A percentile compares a stretch with the other conserved stretches of the same genome.
phyloP scores from a whole-genome alignment of 2,797 vertebrate genomes.

The Lycodopsis pacificus region DNA sequence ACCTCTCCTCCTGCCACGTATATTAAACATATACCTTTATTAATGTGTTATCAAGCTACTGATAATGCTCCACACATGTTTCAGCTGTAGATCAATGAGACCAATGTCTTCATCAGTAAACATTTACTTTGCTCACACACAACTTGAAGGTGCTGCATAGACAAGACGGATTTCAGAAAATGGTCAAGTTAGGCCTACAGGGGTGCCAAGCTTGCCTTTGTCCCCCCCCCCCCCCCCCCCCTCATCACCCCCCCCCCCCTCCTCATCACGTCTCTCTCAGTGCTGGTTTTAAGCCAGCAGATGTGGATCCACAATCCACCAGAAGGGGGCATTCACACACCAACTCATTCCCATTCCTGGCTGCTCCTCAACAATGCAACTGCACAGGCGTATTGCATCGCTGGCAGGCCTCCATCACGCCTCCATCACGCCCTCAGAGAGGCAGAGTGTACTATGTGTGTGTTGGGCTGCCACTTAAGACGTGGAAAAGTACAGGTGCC shows the following conservation, averaged over 20 bases:
- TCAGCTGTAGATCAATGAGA: too few relatives aligned
- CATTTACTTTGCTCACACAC: not conserved
- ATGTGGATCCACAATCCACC: constrained; percentile 56
- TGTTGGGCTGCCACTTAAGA: not conserved
- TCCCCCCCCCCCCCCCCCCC: too few relatives aligned
- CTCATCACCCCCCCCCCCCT: not conserved
- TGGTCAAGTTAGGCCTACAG: not conserved
- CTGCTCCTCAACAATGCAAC: constrained; percentile 27
- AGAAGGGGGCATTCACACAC: constrained; percentile 77
- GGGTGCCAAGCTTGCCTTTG: too few relatives aligned
- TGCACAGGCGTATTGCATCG: constrained; percentile 16
- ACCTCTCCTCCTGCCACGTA: too few relatives aligned
- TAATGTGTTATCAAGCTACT: not conserved
- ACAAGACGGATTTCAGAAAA: not conserved
- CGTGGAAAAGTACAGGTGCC: constrained; percentile 68
- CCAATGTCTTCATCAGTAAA: too few relatives aligned
- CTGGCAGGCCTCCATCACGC: constrained; percentile 13
- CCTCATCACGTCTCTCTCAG: not conserved
- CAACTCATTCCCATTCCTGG: constrained; percentile 13
- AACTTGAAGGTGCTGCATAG: not conserved
- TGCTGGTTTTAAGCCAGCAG: not conserved
- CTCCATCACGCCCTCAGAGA: constrained; percentile 6
- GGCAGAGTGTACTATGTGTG: constrained; percentile 5
- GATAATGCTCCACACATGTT: not conserved
- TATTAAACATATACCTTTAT: not conserved